phyloP scores from a whole-genome alignment of 2,113 vertebrate genomes.

The Mustela lutreola region DNA sequence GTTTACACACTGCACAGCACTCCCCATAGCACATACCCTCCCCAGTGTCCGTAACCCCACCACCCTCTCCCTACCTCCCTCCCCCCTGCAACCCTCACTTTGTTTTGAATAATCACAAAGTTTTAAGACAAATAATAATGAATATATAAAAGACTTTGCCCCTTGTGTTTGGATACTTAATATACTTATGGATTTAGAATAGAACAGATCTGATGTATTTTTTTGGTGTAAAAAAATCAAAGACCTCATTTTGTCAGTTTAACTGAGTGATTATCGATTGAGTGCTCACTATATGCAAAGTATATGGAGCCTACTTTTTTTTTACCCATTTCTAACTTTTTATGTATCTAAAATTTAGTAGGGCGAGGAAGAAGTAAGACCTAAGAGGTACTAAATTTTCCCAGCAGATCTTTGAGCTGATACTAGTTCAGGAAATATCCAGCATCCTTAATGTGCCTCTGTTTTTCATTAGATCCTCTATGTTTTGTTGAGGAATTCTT shows the following conservation, averaged over 20 bases:
- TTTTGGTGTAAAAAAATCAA: constrained; percentile 33
- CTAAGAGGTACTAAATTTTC: constrained; percentile 72
- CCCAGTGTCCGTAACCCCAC: no score
- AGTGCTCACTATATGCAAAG: neutral
- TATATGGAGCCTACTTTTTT: neutral
- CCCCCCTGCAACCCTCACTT: no score
- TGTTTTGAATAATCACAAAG: no score
- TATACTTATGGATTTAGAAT: neutral
- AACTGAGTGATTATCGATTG: neutral
- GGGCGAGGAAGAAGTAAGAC: neutral
- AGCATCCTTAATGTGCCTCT: neutral
- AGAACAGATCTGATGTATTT: constrained; percentile 37
- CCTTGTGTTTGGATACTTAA: neutral
- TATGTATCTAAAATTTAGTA: neutral
- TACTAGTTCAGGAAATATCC: constrained; percentile 52
- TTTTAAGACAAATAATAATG: neutral
- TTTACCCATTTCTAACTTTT: neutral
- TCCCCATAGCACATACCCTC: no score
- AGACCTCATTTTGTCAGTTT: constrained; percentile 16
- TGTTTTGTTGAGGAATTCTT: neutral
- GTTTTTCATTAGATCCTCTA: neutral
- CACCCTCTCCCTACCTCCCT: no score
- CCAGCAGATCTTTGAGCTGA: constrained; percentile 69
- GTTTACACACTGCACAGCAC: no score
- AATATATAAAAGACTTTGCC: neutral